These are phyloP conservation scores for Bos taurus DNA, from an alignment of 2,113 vertebrate genomes.

Conservation along the genomic window ARS-UCD2.0 NC_037357.1:128586501-128587000, in stretches of 20 bases:
- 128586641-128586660: neutral
- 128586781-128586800: neutral
- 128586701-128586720: neutral
- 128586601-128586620: neutral
- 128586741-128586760: neutral
- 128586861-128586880: neutral
- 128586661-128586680: neutral
- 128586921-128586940: neutral
- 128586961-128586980: neutral
- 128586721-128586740: neutral
- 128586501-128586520: neutral
- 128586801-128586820: neutral
- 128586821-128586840: neutral
- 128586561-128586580: neutral
- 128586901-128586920: neutral
- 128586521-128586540: neutral
- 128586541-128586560: neutral
- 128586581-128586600: neutral
- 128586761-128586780: neutral
- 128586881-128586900: neutral
- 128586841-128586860: neutral
- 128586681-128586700: neutral
- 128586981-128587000: neutral
- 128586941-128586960: neutral
- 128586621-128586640: neutral